A percentile compares a stretch with the other conserved stretches of the same genome.
These are phyloP conservation scores for Gavia stellata DNA, from an alignment of 2,113 vertebrate species.

Conservation along the genomic window DNA sequence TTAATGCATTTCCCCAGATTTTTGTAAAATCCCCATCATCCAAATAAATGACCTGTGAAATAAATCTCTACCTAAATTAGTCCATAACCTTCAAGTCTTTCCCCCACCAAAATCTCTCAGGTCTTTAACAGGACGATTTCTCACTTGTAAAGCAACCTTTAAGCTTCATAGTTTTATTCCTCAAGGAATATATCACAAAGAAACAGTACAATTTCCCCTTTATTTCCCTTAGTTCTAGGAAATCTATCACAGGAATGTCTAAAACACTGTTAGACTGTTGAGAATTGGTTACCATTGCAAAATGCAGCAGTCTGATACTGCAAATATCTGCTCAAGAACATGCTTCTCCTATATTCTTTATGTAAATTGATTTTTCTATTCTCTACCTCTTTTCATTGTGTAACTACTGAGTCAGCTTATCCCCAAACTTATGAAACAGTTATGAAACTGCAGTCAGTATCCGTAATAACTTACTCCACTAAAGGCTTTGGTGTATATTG, in stretches of 20 bases:
- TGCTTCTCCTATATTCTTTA: neutral
- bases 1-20: neutral
- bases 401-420: neutral
- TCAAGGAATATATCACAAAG: neutral
- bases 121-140: neutral
- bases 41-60: conserved; percentile 55
- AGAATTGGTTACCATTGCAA: neutral
- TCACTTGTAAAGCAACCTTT: neutral
- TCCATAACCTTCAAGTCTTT: conserved; percentile 8
- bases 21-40: conserved; percentile 25
- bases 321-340: neutral
- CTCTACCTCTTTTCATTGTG: neutral
- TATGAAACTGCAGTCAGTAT: neutral
- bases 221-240: neutral
- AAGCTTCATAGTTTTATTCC: neutral
- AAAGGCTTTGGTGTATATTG: neutral
- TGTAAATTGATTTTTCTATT: neutral
- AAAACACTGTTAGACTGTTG: neutral
- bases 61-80: conserved; percentile 39
- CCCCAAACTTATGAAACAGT: neutral
- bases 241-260: neutral
- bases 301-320: neutral
- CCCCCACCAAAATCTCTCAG: neutral
- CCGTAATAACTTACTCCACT: neutral
- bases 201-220: neutral